Evolutionary conservation across 2,113 vertebrate genomes (phyloP).

Genomic region (Upupa epops): DNA sequence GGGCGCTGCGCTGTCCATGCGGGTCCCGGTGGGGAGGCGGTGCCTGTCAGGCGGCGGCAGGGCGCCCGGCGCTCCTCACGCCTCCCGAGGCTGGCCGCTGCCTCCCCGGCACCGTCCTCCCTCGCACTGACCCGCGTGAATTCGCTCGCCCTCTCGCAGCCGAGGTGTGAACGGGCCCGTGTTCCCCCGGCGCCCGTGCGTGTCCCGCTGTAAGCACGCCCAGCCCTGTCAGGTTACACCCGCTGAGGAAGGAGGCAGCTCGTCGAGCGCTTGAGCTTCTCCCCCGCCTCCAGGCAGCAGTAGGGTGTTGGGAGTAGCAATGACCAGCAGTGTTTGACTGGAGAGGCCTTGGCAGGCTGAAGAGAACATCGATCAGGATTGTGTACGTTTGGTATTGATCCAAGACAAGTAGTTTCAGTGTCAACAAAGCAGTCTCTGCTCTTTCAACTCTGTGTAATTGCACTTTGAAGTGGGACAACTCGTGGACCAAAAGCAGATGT

Average conservation of each 20-base stretch:
- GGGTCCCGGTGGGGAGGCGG: neutral
- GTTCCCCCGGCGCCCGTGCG: neutral
- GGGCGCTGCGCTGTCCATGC: neutral
- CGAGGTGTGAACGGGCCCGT: neutral
- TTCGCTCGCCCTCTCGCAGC: neutral
- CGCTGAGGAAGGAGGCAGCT: neutral
- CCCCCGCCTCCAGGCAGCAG: neutral
- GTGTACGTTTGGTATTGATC: conserved; percentile 57
- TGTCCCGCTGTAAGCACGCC: neutral
- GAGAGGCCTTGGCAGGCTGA: conserved; percentile 34
- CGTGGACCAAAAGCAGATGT: neutral
- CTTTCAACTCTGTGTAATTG: neutral
- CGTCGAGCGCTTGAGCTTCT: neutral
- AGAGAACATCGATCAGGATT: conserved; percentile 45
- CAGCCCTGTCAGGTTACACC: neutral
- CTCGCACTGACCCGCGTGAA: neutral
- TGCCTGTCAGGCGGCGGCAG: neutral
- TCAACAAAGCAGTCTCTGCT: neutral
- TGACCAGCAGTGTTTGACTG: conserved; percentile 30
- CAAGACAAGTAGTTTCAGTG: conserved; percentile 44
- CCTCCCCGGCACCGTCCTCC: neutral
- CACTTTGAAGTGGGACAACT: neutral
- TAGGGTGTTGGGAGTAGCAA: neutral
- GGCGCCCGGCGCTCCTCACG: neutral
- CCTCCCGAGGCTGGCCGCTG: neutral